A percentile compares a stretch with the other conserved stretches of the same genome.
These are phyloP conservation scores for Aspiorhynchus laticeps DNA, from an alignment of 2,113 vertebrate genomes.

Conservation along the genomic window DNA sequence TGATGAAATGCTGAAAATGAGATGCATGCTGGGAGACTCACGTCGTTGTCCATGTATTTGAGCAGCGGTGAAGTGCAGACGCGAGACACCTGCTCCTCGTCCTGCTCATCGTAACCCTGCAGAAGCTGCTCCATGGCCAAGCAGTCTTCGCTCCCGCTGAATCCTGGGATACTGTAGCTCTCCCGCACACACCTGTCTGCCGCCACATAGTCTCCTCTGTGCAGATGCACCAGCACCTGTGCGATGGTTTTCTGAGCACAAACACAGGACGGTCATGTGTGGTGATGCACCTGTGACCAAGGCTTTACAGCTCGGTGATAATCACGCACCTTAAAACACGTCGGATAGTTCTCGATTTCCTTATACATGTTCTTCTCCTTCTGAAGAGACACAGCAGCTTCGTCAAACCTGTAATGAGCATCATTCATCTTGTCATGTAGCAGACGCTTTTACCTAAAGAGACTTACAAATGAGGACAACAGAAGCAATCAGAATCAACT, in stretches of 20 bases:
- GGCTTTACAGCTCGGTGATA: neutral
- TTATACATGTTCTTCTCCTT: slow-evolving; percentile 91
- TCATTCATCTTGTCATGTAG: neutral
- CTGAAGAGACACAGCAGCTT: slow-evolving; percentile 83
- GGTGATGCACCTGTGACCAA: neutral
- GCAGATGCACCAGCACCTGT: slow-evolving; percentile 87
- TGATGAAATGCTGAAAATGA: too few relatives aligned
- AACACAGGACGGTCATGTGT: neutral
- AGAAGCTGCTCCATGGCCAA: slow-evolving; percentile 83
- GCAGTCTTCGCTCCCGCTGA: slow-evolving; percentile 87
- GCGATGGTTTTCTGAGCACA: slow-evolving; percentile 86
- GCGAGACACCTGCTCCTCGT: slow-evolving; percentile 84
- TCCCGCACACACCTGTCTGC: slow-evolving; percentile 86
- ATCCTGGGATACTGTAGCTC: slow-evolving; percentile 89
- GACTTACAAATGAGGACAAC: too few relatives aligned
- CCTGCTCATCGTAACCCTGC: slow-evolving; percentile 86
- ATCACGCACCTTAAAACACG: slow-evolving; percentile 83
- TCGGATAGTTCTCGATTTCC: slow-evolving; percentile 88
- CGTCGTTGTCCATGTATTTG: slow-evolving; percentile 91
- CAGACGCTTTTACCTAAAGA: too few relatives aligned
- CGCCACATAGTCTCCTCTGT: slow-evolving; percentile 86
- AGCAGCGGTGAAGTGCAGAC: slow-evolving; percentile 86
- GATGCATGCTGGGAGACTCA: slow-evolving; percentile 69
- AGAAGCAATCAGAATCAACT: too few relatives aligned
- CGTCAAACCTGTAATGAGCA: slow-evolving; percentile 79